Base-by-base conservation (phyloP, 2,113 vertebrate genomes). In the Hyla sarda region DNA sequence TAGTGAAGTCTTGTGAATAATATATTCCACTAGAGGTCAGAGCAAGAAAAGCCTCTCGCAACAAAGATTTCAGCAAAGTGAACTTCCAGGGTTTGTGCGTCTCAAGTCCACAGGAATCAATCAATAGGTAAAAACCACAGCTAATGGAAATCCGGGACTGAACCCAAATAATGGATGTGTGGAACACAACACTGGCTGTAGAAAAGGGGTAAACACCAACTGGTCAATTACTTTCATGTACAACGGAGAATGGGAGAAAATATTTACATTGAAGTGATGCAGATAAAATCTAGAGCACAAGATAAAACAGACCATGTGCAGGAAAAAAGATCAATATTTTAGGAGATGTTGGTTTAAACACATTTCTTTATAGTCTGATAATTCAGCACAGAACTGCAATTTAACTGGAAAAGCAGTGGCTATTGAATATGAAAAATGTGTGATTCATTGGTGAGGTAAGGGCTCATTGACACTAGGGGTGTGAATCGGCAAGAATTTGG, bases 1-100 rank as follows among this genome's bases (percentile, higher is more conserved):
- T 19, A 17, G n/a, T 17, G 14, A 32, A 50, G n/a, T 11, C 14
- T 47, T 47, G 78, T 28, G 25, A 34, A 28, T 28, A 37, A 80
- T 7, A 80, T 62, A 62, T 56, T 81, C 78, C 78, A 81, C 78
- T 81, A 81, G 78, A 81, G 78, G 78, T 81, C 78, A 81, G 78
- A 65, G 56, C 56, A 41, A 58, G 77, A 62, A 80, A 58, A 60
- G 54, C 12, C 21, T 81, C 12, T 41, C 14, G 1, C 23, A 62
- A 11, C 21, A n/a, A 28, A 23, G 34, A 47, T 41, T 80, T 28
- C 28, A 11, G 58, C 34, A 62, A 25, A 60, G 19, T 28, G 19
- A 54, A 34, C 2, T n/a, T 19, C 37, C 23, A 32, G 9, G 21
- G 17, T 32, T 1, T 76, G 47, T 32, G 17, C 9, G 21, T 32